phyloP scores from a whole-genome alignment of 2,888 invertebrate genomes.

The Drosophila nr. perissopoda region DNA sequence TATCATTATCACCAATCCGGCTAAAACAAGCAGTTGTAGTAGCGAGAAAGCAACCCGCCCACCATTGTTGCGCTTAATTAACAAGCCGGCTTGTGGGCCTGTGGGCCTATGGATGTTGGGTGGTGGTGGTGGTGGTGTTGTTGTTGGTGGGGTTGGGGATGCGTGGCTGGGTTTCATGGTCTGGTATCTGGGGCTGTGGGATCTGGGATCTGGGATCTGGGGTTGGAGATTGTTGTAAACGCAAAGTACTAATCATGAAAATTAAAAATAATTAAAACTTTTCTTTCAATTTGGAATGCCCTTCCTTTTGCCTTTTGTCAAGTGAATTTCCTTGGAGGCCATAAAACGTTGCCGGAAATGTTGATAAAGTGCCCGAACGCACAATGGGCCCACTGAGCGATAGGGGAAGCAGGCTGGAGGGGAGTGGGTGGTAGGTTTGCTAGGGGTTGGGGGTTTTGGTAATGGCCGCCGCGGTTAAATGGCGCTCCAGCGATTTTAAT shows the following conservation, averaged over 20 bases:
- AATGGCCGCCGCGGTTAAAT: constrained; percentile 82
- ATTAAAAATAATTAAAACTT: constrained; percentile 83
- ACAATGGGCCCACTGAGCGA: constrained; percentile 29
- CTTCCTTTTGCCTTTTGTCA: constrained; percentile 45
- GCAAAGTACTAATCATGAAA: constrained; percentile 83
- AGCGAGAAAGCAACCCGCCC: constrained; percentile 28
- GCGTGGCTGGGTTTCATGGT: constrained; percentile 7
- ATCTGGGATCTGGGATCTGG: constrained; percentile 1
- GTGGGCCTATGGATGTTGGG: not conserved
- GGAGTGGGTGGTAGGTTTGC: not conserved
- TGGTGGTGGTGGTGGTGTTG: not conserved
- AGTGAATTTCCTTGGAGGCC: constrained; percentile 69
- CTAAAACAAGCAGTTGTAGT: constrained; percentile 40
- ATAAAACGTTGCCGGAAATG: constrained; percentile 68
- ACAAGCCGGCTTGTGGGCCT: constrained; percentile 54
- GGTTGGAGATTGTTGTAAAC: constrained; percentile 58
- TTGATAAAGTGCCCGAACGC: constrained; percentile 62
- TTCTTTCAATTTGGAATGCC: constrained; percentile 70
- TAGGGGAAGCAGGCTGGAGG: not conserved
- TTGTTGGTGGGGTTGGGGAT: not conserved
- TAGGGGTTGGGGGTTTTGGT: constrained; percentile 33
- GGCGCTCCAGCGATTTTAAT: constrained; percentile 80
- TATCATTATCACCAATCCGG: constrained; percentile 81
- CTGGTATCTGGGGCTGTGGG: constrained; percentile 1
- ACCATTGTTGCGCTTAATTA: constrained; percentile 83